These are phyloP conservation scores for Arenaria interpres DNA, from an alignment of 2,113 vertebrate genomes.

Conservation along the genomic window DNA sequence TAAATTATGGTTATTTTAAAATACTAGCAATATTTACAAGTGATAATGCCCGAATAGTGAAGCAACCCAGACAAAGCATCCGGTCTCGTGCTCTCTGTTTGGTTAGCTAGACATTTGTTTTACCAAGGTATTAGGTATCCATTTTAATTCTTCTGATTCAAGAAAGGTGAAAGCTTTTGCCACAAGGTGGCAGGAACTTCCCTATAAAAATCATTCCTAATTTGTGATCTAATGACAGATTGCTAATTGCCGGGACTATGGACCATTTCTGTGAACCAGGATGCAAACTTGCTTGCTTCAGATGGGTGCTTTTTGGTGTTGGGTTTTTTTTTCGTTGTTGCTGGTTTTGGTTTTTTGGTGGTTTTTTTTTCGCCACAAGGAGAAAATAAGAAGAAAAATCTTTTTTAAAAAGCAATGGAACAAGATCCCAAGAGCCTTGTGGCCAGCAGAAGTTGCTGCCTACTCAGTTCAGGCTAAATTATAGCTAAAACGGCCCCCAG, in stretches of 20 bases:
- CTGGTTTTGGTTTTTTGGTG: neutral
- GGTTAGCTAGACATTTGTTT: neutral
- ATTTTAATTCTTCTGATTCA: neutral
- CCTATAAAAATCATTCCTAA: neutral
- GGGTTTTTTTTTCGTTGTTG: too few relatives aligned
- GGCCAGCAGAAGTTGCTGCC: neutral
- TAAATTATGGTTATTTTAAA: neutral
- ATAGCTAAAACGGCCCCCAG: neutral
- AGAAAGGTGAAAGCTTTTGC: neutral
- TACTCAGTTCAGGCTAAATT: neutral
- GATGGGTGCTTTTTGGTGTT: rapidly evolving
- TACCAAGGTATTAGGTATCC: neutral
- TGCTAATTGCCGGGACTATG: neutral
- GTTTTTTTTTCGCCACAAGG: too few relatives aligned
- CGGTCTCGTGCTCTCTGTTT: neutral
- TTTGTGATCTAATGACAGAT: neutral
- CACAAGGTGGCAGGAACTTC: neutral
- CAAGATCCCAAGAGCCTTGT: neutral
- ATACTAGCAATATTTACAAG: neutral
- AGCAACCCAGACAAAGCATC: neutral
- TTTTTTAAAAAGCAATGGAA: neutral
- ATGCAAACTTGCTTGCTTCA: neutral
- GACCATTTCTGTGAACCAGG: neutral
- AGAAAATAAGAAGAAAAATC: neutral
- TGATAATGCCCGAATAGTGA: neutral